Conservation (phyloP, 2,113 vertebrate species). For the Cebus imitator region DNA sequence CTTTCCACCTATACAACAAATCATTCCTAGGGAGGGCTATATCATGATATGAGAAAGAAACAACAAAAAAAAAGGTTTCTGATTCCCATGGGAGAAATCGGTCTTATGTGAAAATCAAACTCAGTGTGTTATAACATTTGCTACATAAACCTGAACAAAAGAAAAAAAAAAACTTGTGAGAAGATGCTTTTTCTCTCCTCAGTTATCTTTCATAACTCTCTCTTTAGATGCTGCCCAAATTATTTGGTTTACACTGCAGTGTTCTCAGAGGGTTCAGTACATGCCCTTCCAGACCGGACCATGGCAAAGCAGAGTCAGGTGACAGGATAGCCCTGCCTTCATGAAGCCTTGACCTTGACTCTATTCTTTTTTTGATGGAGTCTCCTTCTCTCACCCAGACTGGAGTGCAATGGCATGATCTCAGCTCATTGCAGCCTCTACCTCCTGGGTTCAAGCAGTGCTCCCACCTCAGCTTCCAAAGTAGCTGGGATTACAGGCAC, state of each 20-base stretch:
- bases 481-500: too few relatives aligned
- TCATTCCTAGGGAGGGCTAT: slow-evolving; percentile 25
- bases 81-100: slow-evolving; percentile 61
- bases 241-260: neutral
- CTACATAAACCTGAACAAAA: slow-evolving; percentile 59
- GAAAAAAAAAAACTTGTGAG: neutral
- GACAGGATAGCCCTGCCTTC: neutral
- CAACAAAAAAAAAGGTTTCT: slow-evolving; percentile 64
- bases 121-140: slow-evolving; percentile 66
- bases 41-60: slow-evolving; percentile 61
- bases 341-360: neutral
- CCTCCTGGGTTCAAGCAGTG: too few relatives aligned
- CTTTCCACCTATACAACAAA: slow-evolving; percentile 64
- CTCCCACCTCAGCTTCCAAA: too few relatives aligned
- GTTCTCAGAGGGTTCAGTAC: neutral
- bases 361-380: neutral
- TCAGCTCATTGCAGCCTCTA: too few relatives aligned
- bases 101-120: slow-evolving; percentile 74
- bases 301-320: too few relatives aligned
- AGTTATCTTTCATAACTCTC: neutral
- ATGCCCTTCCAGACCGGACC: rapidly evolving
- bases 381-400: too few relatives aligned
- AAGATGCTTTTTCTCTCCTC: neutral
- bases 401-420: too few relatives aligned
- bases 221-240: neutral